Base-by-base conservation (phyloP, 2,113 vertebrate species). In the Poicephalus gulielmi region DNA sequence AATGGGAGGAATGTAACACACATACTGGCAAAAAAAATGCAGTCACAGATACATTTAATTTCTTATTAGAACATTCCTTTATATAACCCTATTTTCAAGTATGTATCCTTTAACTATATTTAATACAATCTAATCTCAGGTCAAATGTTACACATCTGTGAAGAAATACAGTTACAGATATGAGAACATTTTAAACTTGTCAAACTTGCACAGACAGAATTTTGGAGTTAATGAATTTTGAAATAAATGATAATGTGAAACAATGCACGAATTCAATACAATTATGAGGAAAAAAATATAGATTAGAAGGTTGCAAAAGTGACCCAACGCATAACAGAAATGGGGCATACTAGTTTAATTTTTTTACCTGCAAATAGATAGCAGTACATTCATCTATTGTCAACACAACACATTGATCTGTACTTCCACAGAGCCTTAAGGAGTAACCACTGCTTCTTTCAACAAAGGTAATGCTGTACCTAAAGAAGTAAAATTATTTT, bases 321-420 rank as follows among this genome's bases (percentile, higher is more conserved):
- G 12, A 77, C 44, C 1, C 15, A 76, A 39, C 0, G 4, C 10
- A 47, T 19, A 41, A 55, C 3, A n/a, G 78, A 82, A 88, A 64
- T 57, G 76, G 27, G 49, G 70, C 12, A 55, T 7, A 44, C 3
- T 27, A 49, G 17, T 67, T 88, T 74, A 5, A 74, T 64, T 87
- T 84, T 86, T 79, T n/a, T 98, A 99, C 99, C 99, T 99, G 99
- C 83, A 99, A 96, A 88, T 99, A 39, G 41, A 99, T 39, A 23
- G 98, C 98, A 13, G 99, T 99, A 57, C 96, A 89, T 95, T 99
- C 99, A 93, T 99, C 99, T 85, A 99, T 76, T n/a, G 99, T 99
- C 93, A 99, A 92, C 84, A 99, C 97, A 55, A 98, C 89, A 9
- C 98, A 99, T 68, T 4, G 86, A 28, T 98, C 97, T 39, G 95